Conservation (phyloP, 2,888 invertebrate species). For the Ptilodon capucinus region DNA sequence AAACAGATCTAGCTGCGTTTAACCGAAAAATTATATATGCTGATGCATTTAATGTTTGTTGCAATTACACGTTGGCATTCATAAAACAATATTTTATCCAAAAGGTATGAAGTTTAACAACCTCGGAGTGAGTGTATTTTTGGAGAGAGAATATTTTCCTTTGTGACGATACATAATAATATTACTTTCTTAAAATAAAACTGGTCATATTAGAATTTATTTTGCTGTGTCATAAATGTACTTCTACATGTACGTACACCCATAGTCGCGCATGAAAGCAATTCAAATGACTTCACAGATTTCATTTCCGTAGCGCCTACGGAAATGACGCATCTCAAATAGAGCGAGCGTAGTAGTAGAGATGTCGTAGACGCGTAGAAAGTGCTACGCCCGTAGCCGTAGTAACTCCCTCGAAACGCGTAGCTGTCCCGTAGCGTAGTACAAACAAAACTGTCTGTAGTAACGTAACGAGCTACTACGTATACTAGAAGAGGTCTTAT, state of each 20-base stretch:
- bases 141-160: conserved; percentile 26
- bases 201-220: background rate
- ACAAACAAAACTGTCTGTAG: background rate
- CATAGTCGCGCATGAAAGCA: too few species aligned
- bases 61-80: background rate
- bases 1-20: background rate
- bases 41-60: background rate
- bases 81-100: background rate
- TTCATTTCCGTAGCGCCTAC: background rate
- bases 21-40: background rate
- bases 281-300: too few species aligned
- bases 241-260: too few species aligned
- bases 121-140: conserved; percentile 19
- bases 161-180: conserved; percentile 16
- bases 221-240: too few species aligned
- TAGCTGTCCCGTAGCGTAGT: conserved; percentile 10
- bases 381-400: conserved; percentile 41
- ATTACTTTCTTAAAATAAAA: conserved; percentile 2
- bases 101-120: conserved; percentile 21
- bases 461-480: too few species aligned
- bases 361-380: conserved; percentile 23
- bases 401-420: background rate
- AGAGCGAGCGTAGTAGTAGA: background rate
- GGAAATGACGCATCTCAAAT: too few species aligned
- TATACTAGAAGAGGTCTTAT: too few species aligned